Percentiles rank a stretch among this genome's conserved stretches.
phyloP scores from a whole-genome alignment of 2,888 invertebrate genomes.

The Cheilosia scutellata region DNA sequence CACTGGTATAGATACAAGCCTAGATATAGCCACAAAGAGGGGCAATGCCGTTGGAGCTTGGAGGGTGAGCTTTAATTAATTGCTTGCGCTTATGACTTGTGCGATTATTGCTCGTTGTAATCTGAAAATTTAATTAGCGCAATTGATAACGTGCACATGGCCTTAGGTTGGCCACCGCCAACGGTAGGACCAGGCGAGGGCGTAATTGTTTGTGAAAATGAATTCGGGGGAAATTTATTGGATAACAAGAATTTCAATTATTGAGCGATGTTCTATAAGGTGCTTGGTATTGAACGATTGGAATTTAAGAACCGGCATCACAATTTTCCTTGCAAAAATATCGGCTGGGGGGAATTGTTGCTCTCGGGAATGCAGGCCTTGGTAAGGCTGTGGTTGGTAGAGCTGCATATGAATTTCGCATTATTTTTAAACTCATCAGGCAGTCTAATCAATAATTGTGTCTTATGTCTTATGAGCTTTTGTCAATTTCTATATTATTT shows the following conservation, averaged over 20 bases:
- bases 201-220: not conserved
- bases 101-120: conserved; percentile 66
- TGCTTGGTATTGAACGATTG: not conserved
- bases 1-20: conserved; percentile 32
- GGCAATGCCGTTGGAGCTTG: conserved; percentile 38
- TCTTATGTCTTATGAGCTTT: no score
- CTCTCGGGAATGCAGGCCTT: no score
- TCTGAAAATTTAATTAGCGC: conserved; percentile 72
- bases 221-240: not conserved
- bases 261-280: not conserved
- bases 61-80: conserved; percentile 59
- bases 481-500: no score
- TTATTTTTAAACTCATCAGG: no score
- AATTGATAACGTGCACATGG: conserved; percentile 51
- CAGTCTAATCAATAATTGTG: no score
- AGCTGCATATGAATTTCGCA: no score
- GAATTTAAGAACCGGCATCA: no score
- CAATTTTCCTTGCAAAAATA: no score
- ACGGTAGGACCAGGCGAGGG: not conserved
- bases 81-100: conserved; percentile 68
- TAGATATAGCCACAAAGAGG: not conserved
- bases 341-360: no score
- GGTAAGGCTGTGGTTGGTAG: no score
- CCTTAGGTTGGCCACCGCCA: not conserved
- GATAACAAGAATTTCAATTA: not conserved